These are phyloP conservation scores for Drosophila paramelanica DNA, from an alignment of 2,888 invertebrate genomes.

Conservation along the genomic window DNA sequence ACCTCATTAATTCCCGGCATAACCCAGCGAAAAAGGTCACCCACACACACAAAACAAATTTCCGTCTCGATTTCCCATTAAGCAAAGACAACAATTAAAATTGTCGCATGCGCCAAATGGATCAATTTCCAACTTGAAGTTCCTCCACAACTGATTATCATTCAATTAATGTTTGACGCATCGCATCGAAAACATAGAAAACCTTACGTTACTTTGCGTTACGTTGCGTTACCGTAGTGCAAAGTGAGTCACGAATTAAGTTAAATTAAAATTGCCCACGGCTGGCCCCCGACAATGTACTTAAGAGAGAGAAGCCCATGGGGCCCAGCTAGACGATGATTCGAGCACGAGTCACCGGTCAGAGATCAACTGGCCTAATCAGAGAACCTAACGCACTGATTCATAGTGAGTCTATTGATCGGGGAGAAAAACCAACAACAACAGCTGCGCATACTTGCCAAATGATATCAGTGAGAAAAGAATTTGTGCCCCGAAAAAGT, in stretches of 20 bases:
- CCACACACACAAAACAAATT: slow-evolving; percentile 36
- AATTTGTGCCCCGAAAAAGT: slow-evolving; percentile 12
- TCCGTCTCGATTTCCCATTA: slow-evolving; percentile 70
- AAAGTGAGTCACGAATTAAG: slow-evolving; percentile 75
- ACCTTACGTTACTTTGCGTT: no score
- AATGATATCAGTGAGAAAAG: slow-evolving; percentile 62
- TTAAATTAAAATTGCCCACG: slow-evolving; percentile 59
- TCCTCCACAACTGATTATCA: slow-evolving; percentile 24
- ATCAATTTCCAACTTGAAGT: slow-evolving; percentile 50
- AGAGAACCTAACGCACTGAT: slow-evolving; percentile 69
- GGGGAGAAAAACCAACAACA: not conserved
- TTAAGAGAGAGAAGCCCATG: not conserved
- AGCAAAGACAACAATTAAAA: slow-evolving; percentile 35
- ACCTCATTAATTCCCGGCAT: slow-evolving; percentile 25
- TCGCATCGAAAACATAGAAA: slow-evolving; percentile 23
- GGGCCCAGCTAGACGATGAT: slow-evolving; percentile 17
- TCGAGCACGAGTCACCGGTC: slow-evolving; percentile 50
- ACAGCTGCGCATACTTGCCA: slow-evolving; percentile 55
- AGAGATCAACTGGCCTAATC: slow-evolving; percentile 71
- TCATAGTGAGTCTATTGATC: slow-evolving; percentile 52
- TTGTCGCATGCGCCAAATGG: slow-evolving; percentile 47
- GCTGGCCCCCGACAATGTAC: slow-evolving; percentile 31
- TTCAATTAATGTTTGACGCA: slow-evolving; percentile 66
- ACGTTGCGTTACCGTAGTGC: slow-evolving; percentile 38
- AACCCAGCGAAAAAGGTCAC: slow-evolving; percentile 60